Conservation (phyloP, 2,113 vertebrate genomes). For the Poeciliopsis turrubarensis region DNA sequence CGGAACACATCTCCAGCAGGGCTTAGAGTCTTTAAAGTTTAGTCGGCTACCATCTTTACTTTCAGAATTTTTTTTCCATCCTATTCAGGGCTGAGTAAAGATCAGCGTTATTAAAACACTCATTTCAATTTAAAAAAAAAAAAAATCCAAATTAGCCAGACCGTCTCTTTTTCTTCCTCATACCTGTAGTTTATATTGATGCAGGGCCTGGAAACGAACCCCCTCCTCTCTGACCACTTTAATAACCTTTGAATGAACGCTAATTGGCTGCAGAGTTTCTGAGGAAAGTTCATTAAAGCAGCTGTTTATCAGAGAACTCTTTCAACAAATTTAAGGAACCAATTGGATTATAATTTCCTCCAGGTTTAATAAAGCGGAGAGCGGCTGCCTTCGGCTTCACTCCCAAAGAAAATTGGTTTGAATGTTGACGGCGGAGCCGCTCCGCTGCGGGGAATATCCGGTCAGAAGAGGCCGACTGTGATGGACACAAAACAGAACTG, state of each 20-base stretch:
- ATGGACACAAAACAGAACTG: neutral
- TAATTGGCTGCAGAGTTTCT: neutral
- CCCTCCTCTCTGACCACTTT: neutral
- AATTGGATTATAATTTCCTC: neutral
- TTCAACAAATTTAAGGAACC: neutral
- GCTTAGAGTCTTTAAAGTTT: too few relatives aligned
- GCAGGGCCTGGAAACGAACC: neutral
- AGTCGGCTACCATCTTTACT: too few relatives aligned
- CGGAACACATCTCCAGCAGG: too few relatives aligned
- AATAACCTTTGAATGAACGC: neutral
- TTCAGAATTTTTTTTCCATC: too few relatives aligned
- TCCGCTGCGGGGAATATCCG: neutral
- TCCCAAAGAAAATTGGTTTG: neutral
- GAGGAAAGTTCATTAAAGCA: neutral
- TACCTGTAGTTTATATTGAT: neutral
- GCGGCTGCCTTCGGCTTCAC: neutral
- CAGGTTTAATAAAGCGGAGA: neutral
- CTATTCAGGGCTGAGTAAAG: too few relatives aligned
- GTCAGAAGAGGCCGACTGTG: neutral
- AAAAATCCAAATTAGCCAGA: neutral
- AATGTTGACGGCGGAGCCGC: neutral
- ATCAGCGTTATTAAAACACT: too few relatives aligned
- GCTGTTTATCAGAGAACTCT: neutral
- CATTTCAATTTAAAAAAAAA: too few relatives aligned
- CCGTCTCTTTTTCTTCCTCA: neutral